Evolutionary conservation across 2,797 vertebrate genomes (phyloP), one percentile per base, ranked within the genome.

Genomic region (Chrysocyon brachyurus): DNA sequence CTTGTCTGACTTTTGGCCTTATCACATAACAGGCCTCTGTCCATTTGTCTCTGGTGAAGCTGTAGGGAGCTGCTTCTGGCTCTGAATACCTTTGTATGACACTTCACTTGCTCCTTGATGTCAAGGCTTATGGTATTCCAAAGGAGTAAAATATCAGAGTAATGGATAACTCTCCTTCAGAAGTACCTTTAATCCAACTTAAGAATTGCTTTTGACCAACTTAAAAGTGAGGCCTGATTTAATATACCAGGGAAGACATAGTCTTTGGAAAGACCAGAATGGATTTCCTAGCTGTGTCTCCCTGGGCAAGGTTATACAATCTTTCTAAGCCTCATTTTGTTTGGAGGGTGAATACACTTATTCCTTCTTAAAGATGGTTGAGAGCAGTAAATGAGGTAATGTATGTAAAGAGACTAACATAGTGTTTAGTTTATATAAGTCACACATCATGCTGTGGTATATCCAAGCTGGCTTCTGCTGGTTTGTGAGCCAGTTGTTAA

Each of bases 61-160:
- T 68, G 52, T 33, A 21, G 46, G 24, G 52, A 78, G 87, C 31
- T n/a, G 14, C 63, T 96, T 88, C 73, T 84, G 26, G 57, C 64
- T 94, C 36, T 33, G 63, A 92, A 96, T 91, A 93, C 28, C 19
- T 87, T 12, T 21, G 4, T 28, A 24, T 78, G 72, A 92, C 14
- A 68, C 31, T 66, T 94, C 61, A 46, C 33, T 92, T 57, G 78
- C 59, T 46, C 21, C 4, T 56, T 14, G 33, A 28, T 14, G 49
- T 77, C 66, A 75, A 90, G 72, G 57, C 63, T 79, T 87, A 16
- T 81, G 31, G 33, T 52, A 26, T 95, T 96, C 31, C 64, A 66
- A 82, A 33, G 78, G 68, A 72, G 33, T 78, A n/a, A 57, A 91
- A 89, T 72, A 95, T 96, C 49, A 70, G 73, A 89, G 59, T 96